Base-by-base conservation (phyloP, 2,888 invertebrate species). In the Ischnura elegans region DNA sequence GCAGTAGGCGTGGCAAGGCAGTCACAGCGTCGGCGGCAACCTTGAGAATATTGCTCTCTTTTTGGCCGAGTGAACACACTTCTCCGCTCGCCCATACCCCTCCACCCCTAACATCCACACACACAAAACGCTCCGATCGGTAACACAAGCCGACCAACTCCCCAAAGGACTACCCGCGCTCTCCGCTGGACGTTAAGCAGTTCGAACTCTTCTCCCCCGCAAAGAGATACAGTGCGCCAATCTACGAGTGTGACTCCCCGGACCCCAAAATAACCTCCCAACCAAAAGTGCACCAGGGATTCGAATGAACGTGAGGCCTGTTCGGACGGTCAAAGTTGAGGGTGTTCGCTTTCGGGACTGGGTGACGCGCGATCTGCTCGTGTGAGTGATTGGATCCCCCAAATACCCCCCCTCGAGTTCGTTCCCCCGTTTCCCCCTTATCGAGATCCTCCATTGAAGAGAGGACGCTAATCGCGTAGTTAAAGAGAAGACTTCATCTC, bases 1-100 rank as follows among this genome's bases (percentile, higher is more conserved):
- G 90, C 90, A 43, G 90, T 90, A 90, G 90, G 90, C 90, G 90
- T 90, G 90, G 90, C 90, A 90, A 66, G 90, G 90, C 90, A 90
- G 90, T 61, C 61, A n/a, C 90, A 66, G 90, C 90, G 90, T 90
- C 90, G 90, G 90, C 90, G 90, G 90, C 90, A 90, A 90, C 90
- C 90, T 90, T 90, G 90, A 90, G 90, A 90, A 66, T 90, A 90
- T 90, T 90, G 90, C 66, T 90, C 90, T 90, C 61, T 90, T 90
- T 90, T 90, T 90, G 90, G 90, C 90, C 90, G 90, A 90, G 90
- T 90, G 90, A 90, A 66, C 90, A 51, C 90, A 90, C 61, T 90
- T 90, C 61, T 66, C 55, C 36, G n/a, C 61, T 51, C 51, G 13
- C 90, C 43, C 87, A 25, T 61, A 21, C 61, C 5, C 19, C 55